Conservation (phyloP, 2,797 vertebrate species). For the Coregonus suidteri region DNA sequence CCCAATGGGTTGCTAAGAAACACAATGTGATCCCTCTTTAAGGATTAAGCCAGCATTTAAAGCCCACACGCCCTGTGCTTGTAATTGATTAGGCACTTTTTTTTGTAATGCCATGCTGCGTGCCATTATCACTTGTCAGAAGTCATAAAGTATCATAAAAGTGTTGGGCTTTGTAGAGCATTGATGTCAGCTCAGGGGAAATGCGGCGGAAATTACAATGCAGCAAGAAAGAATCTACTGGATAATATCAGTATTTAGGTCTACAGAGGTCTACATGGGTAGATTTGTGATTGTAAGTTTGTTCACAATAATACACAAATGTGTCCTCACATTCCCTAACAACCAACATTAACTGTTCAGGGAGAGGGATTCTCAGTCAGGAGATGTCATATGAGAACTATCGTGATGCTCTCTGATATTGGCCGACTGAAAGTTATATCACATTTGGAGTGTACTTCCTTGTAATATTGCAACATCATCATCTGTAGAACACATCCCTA, state of each 20-base stretch:
- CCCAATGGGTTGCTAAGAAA: neutral
- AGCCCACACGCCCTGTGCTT: neutral
- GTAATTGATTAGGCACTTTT: neutral
- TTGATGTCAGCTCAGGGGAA: neutral
- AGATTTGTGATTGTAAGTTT: no score
- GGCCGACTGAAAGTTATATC: neutral
- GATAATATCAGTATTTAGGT: neutral
- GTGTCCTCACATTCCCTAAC: no score
- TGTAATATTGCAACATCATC: neutral
- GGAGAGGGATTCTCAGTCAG: no score
- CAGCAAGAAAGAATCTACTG: neutral
- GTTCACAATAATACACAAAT: neutral
- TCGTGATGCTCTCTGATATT: neutral
- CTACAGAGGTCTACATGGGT: no score
- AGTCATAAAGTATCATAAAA: neutral
- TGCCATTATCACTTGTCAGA: neutral
- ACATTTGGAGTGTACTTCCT: neutral
- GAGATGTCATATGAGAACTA: neutral
- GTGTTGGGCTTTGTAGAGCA: neutral
- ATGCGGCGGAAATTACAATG: neutral
- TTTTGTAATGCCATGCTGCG: neutral
- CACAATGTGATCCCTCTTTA: slow-evolving; percentile 10
- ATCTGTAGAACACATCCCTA: neutral
- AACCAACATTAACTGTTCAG: neutral
- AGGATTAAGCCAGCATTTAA: slow-evolving; percentile 2